phyloP scores from a whole-genome alignment of 2,113 vertebrate species.

The Uria lomvia region DNA sequence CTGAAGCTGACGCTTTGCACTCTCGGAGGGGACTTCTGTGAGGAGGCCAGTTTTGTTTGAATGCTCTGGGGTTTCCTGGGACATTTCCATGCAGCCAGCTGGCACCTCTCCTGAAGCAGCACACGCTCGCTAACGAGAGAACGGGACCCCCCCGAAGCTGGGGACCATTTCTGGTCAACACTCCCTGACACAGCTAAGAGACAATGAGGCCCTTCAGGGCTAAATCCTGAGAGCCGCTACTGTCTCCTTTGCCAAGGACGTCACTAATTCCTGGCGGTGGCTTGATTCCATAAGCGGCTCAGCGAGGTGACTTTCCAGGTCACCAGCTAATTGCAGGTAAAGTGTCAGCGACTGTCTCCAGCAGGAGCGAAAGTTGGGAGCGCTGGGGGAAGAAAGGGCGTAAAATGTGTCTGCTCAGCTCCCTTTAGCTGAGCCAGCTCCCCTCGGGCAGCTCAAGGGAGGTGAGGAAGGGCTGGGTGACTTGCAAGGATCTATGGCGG shows the following conservation, averaged over 20 bases:
- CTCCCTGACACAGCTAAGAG: not conserved
- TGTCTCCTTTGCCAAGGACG: slow-evolving; percentile 59
- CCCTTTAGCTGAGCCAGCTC: not conserved
- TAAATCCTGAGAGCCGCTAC: not conserved
- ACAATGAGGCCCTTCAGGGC: slow-evolving; percentile 43
- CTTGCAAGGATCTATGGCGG: not conserved
- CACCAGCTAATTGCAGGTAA: slow-evolving; percentile 45
- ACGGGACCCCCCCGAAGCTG: not conserved
- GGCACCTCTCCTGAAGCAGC: not conserved
- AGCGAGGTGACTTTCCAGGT: slow-evolving; percentile 56
- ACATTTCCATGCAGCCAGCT: not conserved
- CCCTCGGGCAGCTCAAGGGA: not conserved
- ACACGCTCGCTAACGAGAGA: not conserved
- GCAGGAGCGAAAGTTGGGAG: slow-evolving; percentile 19
- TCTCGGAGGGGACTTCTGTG: not conserved
- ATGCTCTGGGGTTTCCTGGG: not conserved
- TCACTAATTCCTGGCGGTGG: slow-evolving; percentile 29
- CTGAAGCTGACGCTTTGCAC: not conserved
- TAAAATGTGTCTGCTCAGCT: not conserved
- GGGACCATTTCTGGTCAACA: not conserved
- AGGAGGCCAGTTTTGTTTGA: not conserved
- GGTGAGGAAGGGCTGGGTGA: not conserved
- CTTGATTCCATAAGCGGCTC: slow-evolving; percentile 57
- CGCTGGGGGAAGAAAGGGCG: not conserved
- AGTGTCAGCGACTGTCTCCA: slow-evolving; percentile 17